Percentiles rank a stretch among this genome's conserved stretches.
These are phyloP conservation scores for Colletes collaris DNA, from an alignment of 2,888 invertebrate species.

Conservation along the genomic window DNA sequence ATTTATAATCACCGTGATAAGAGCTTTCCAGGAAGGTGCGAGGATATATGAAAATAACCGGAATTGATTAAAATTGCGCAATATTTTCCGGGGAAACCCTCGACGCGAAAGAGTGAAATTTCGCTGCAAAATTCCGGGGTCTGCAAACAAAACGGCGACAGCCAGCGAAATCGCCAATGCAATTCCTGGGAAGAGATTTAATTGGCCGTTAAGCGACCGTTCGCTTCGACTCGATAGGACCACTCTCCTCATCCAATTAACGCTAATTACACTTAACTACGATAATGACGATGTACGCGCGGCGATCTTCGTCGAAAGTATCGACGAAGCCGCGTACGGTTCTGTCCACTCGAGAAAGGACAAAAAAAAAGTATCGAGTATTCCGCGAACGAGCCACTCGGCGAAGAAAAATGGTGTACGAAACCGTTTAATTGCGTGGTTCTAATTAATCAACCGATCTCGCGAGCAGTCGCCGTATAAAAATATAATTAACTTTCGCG, in stretches of 20 bases:
- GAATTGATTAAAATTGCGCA: too few relatives aligned
- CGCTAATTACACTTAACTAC: constrained; percentile 62
- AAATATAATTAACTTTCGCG: too few relatives aligned
- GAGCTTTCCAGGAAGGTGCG: too few relatives aligned
- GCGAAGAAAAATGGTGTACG: too few relatives aligned
- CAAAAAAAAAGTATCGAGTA: too few relatives aligned
- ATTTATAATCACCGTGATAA: too few relatives aligned
- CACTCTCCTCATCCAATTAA: constrained; percentile 59
- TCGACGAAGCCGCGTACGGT: constrained; percentile 9
- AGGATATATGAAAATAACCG: too few relatives aligned
- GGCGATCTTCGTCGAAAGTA: constrained; percentile 48
- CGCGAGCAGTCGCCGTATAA: too few relatives aligned
- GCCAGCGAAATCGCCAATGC: constrained; percentile 40
- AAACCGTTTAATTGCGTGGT: too few relatives aligned
- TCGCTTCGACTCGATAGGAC: constrained; percentile 44
- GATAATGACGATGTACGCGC: constrained; percentile 58
- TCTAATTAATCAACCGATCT: too few relatives aligned
- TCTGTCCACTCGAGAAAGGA: too few relatives aligned
- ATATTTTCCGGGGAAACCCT: not conserved
- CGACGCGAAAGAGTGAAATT: constrained; percentile 4
- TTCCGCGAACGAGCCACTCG: too few relatives aligned
- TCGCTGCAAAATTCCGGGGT: not conserved
- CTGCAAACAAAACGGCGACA: constrained; percentile 14
- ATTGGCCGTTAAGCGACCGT: constrained; percentile 66
- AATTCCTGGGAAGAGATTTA: constrained; percentile 61